Evolutionary conservation across 2,797 vertebrate genomes (phyloP).

Genomic region (Sarcophilus harrisii): DNA sequence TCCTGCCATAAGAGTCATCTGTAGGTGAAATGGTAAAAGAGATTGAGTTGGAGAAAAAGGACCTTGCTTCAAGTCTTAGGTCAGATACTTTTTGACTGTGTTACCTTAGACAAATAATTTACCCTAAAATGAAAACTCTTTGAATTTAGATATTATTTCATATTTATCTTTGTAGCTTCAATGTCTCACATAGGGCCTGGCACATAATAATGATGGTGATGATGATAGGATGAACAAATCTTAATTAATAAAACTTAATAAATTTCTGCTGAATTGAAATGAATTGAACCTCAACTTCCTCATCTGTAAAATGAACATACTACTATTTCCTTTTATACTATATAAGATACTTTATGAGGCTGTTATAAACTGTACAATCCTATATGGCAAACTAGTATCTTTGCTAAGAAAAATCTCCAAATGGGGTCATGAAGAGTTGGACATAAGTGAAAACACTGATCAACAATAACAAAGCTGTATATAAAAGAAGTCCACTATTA

Average conservation of each 20-base stretch:
- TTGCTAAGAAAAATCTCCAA: background rate
- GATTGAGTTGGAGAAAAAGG: background rate
- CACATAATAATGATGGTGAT: background rate
- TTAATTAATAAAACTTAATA: background rate
- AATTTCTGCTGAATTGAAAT: background rate
- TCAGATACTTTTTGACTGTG: background rate
- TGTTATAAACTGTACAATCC: background rate
- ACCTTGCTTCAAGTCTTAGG: background rate
- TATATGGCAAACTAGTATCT: background rate
- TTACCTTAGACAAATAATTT: background rate
- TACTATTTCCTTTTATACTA: background rate
- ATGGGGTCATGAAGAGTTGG: background rate
- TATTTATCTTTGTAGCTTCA: background rate
- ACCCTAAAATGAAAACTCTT: background rate
- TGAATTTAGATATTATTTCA: background rate
- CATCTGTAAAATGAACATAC: background rate
- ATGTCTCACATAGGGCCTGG: background rate
- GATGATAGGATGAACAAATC: background rate
- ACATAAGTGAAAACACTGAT: background rate
- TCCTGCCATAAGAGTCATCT: background rate
- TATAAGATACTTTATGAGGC: background rate
- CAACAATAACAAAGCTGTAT: background rate
- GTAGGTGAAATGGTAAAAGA: background rate
- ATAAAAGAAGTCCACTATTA: background rate
- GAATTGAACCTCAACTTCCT: background rate